Evolutionary conservation across 2,888 invertebrate genomes (phyloP), one percentile per base, ranked within the genome.

Genomic region (Mythimna vitellina): DNA sequence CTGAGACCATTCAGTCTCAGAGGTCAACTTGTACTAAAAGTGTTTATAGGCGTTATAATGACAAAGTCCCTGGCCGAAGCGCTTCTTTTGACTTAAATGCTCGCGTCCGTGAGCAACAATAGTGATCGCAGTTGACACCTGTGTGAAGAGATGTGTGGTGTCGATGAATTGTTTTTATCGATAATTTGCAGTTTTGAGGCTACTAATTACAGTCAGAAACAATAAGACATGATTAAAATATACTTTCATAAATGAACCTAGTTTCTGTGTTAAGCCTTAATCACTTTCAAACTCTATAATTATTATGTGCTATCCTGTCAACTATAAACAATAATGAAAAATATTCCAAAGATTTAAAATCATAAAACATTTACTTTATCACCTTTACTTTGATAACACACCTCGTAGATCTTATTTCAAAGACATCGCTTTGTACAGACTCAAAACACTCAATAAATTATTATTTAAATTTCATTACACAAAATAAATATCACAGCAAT

Each of bases 61-160:
- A 95, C 94, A 94, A 91, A 92, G 93, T 94, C 90, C 93, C 87
- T 86, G 86, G 85, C 84, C 85, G 88, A 87, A 91, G 89, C 90
- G 93, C 92, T 93, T 90, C 92, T 93, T 94, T 95, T 94, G 94
- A 95, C 92, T 93, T 93, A 93, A 95, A 95, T 94, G 95, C 94
- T 94, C 89, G 91, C 91, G 92, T 93, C 90, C 89, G 89, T 89
- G 89, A 92, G 90, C 92, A 90, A 92, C 93, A 93, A 92, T 92
- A 89, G 93, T 91, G 93, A 92, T 93, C 90, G 90, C 91, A 91
- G 89, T 94, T 95, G 95, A 94, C 95, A 95, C 95, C 94, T 94
- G 92, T 86, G 70, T 73, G 66, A 92, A 94, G 94, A 87, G 94
- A 86, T 91, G 93, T 76, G 76, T 73, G 6, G 17, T 78, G 71